Evolutionary conservation across 2,888 invertebrate species (phyloP).

Genomic region (Brachypalpus laphriformis): DNA sequence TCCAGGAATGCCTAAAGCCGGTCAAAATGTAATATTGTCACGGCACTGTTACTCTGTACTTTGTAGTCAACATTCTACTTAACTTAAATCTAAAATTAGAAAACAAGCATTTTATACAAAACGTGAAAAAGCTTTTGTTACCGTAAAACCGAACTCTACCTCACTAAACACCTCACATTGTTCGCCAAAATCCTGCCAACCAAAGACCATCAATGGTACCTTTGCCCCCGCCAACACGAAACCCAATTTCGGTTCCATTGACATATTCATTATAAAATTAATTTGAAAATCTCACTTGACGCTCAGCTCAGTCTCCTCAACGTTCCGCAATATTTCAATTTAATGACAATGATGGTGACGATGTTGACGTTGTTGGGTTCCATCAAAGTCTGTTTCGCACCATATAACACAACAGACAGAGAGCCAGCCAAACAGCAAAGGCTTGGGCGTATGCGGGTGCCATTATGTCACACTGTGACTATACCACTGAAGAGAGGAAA

Average conservation of each 20-base stretch:
- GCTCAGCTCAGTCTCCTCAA: constrained; percentile 30
- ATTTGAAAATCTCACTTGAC: constrained; percentile 66
- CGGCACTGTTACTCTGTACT: too few relatives aligned
- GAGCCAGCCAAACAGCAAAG: constrained; percentile 31
- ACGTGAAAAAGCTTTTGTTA: too few relatives aligned
- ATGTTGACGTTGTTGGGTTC: constrained; percentile 66
- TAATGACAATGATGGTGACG: constrained; percentile 66
- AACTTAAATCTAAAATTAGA: too few relatives aligned
- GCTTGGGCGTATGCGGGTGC: constrained; percentile 49
- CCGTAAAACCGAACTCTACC: not conserved
- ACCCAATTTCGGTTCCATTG: constrained; percentile 60
- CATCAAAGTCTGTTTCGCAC: constrained; percentile 74
- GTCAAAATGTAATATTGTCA: too few relatives aligned
- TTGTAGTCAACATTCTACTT: too few relatives aligned
- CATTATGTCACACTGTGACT: constrained; percentile 45
- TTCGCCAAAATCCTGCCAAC: not conserved
- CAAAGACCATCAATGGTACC: constrained; percentile 6
- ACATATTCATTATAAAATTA: constrained; percentile 67
- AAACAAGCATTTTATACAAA: too few relatives aligned
- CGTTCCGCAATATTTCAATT: constrained; percentile 68
- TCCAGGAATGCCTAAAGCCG: too few relatives aligned
- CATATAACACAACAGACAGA: constrained; percentile 76
- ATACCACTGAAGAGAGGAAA: constrained; percentile 59
- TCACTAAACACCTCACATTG: not conserved
- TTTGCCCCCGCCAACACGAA: constrained; percentile 8